A percentile compares a stretch with the other conserved stretches of the same genome.
Conservation (phyloP, 2,888 invertebrate species). For the Gandaritis pyraliata region DNA sequence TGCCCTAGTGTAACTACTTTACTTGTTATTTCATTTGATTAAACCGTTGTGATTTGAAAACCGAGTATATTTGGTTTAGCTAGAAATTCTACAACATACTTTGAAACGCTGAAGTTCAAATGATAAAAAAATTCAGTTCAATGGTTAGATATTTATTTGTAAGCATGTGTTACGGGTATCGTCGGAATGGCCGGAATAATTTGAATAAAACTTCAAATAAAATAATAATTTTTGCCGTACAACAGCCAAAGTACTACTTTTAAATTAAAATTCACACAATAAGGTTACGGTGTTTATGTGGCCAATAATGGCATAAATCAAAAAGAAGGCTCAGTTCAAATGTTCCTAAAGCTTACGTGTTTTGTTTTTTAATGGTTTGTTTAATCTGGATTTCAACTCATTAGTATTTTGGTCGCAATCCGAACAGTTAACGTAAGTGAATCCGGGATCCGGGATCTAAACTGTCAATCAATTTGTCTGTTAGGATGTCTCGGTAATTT, state of each 20-base stretch:
- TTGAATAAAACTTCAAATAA: too few species aligned
- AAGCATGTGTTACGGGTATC: too few species aligned
- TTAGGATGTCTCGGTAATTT: slow-evolving; percentile 7
- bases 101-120: too few species aligned
- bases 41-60: slow-evolving; percentile 2
- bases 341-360: not conserved
- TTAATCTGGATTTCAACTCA: slow-evolving; percentile 30
- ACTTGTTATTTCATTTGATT: slow-evolving; percentile 11
- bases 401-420: slow-evolving; percentile 40
- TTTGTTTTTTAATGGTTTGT: slow-evolving; percentile 11
- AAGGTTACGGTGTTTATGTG: too few species aligned
- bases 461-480: slow-evolving; percentile 7
- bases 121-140: too few species aligned
- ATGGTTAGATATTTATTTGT: too few species aligned
- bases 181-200: too few species aligned
- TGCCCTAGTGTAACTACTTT: slow-evolving; percentile 9
- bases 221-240: too few species aligned
- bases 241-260: too few species aligned
- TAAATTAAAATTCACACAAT: too few species aligned
- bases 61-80: not conserved
- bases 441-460: slow-evolving; percentile 44
- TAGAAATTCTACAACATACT: too few species aligned
- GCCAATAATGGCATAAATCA: not conserved
- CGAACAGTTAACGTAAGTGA: slow-evolving; percentile 25
- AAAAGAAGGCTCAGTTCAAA: not conserved